phyloP scores from a whole-genome alignment of 2,797 vertebrate genomes.

The Salmo trutta region DNA sequence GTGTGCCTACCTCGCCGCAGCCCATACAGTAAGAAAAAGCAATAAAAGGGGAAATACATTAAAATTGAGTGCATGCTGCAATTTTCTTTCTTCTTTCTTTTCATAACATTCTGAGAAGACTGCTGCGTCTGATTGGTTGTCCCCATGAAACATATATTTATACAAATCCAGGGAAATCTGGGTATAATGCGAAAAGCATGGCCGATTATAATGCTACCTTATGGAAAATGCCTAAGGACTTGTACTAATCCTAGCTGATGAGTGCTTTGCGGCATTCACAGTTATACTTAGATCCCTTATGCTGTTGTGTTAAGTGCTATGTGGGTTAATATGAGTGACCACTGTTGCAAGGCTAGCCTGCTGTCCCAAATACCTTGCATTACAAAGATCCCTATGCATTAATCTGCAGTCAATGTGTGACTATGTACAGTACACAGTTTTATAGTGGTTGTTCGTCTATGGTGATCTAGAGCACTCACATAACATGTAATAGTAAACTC shows the following conservation, averaged over 20 bases:
- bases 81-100: neutral
- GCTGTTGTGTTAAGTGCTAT: neutral
- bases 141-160: conserved; percentile 49
- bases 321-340: neutral
- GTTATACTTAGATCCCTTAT: conserved; percentile 10
- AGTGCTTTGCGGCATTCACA: conserved; percentile 41
- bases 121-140: conserved; percentile 48
- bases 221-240: conserved; percentile 51
- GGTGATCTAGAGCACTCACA: too few relatives aligned
- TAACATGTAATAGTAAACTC: too few relatives aligned
- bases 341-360: neutral
- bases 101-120: conserved; percentile 12
- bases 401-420: neutral
- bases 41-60: conserved; percentile 22
- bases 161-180: conserved; percentile 56
- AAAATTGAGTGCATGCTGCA: conserved; percentile 7
- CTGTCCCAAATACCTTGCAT: neutral
- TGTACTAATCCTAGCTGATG: conserved; percentile 46
- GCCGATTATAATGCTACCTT: conserved; percentile 52
- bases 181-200: conserved; percentile 45
- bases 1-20: neutral
- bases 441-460: too few relatives aligned
- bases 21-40: conserved; percentile 19
- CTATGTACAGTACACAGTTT: too few relatives aligned
- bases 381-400: neutral